phyloP scores from a whole-genome alignment of 2,113 vertebrate genomes.

The Ciconia maguari region DNA sequence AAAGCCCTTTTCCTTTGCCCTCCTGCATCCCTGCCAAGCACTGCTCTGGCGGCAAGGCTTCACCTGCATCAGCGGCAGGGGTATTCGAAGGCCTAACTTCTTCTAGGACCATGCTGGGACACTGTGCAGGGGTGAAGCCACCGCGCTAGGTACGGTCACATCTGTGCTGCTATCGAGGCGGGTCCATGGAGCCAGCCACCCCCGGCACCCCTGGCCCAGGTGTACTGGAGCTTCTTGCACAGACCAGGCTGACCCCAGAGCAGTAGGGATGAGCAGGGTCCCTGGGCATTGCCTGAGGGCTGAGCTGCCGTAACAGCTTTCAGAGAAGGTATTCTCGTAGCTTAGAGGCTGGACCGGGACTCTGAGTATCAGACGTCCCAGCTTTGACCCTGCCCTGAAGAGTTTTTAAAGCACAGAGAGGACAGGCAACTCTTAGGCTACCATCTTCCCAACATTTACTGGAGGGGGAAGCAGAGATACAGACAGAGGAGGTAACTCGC shows the following conservation, averaged over 20 bases:
- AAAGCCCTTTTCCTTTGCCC: fast-evolving
- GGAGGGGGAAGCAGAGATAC: neutral
- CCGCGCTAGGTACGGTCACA: fast-evolving
- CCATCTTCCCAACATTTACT: neutral
- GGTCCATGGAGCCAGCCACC: neutral
- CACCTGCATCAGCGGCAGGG: no score
- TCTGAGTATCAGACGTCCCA: neutral
- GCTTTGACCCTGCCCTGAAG: neutral
- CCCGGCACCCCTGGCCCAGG: no score
- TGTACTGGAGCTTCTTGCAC: neutral
- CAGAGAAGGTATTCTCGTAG: neutral
- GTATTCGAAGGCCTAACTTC: neutral
- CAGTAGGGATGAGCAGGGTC: neutral
- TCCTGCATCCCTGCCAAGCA: neutral
- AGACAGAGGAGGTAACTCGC: no score
- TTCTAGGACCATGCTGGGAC: neutral
- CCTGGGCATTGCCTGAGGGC: neutral
- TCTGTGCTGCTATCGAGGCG: fast-evolving
- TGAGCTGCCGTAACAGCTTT: neutral
- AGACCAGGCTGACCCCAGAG: neutral
- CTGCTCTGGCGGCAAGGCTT: neutral
- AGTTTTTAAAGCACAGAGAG: neutral
- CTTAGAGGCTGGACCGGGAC: neutral
- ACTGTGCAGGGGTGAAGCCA: fast-evolving
- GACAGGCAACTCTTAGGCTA: neutral